Conservation (phyloP, 2,113 vertebrate genomes). For the Gymnorhina tibicen region DNA sequence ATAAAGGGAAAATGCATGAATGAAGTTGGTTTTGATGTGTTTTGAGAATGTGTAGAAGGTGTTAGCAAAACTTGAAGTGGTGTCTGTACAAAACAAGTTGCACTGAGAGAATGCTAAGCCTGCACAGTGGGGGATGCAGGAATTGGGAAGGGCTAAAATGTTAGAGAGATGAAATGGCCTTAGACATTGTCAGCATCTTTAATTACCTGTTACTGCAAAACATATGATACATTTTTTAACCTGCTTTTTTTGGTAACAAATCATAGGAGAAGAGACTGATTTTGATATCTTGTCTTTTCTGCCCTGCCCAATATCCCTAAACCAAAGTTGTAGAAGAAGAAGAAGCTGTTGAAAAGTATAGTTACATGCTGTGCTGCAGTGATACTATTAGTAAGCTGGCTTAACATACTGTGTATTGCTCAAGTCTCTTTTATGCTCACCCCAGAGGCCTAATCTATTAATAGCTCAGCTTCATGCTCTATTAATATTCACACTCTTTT, state of each 20-base stretch:
- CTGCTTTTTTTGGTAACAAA: neutral
- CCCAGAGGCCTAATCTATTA: constrained; percentile 42
- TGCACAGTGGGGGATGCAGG: neutral
- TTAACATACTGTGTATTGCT: neutral
- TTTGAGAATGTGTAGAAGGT: neutral
- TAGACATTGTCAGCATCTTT: neutral
- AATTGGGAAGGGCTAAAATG: neutral
- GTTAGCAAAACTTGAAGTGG: neutral
- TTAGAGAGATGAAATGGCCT: neutral
- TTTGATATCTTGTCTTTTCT: neutral
- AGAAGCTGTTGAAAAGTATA: neutral
- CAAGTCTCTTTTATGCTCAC: constrained; percentile 9
- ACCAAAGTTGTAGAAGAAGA: neutral
- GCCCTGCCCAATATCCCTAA: neutral
- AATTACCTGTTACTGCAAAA: neutral
- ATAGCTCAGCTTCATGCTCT: constrained; percentile 48
- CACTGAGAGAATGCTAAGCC: neutral
- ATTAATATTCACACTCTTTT: constrained; percentile 45
- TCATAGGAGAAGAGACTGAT: neutral
- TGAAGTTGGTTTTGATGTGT: neutral
- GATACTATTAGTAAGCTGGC: neutral
- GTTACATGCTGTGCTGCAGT: neutral
- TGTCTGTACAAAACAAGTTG: neutral
- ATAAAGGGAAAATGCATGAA: neutral
- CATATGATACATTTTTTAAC: neutral